Conservation (phyloP, 2,888 invertebrate species). For the Clunio marinus region DNA sequence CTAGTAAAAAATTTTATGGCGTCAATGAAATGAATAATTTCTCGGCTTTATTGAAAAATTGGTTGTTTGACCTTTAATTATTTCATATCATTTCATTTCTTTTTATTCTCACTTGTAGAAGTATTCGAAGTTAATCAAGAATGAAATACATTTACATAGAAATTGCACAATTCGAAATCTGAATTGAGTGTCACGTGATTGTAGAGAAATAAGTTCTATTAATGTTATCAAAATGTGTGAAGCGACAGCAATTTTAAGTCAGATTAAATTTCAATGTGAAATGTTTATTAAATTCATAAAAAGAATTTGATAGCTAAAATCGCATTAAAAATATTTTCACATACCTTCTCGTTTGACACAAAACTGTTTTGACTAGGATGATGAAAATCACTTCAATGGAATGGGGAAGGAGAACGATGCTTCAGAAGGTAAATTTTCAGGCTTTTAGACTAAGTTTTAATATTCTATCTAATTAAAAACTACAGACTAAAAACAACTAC, state of each 20-base stretch:
- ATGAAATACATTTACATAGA: no score
- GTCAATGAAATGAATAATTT: no score
- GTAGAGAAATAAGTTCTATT: no score
- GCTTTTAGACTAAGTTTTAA: slow-evolving; percentile 36
- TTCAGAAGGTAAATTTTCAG: slow-evolving; percentile 33
- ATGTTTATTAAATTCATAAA: slow-evolving; percentile 4
- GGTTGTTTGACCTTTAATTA: no score
- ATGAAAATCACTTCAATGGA: background rate
- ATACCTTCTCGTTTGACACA: background rate
- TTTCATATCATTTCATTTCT: no score
- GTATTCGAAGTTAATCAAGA: no score
- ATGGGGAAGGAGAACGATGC: background rate
- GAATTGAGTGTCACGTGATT: no score
- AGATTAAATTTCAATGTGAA: slow-evolving; percentile 6
- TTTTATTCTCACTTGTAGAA: no score
- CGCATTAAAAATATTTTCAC: background rate
- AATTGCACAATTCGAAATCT: no score
- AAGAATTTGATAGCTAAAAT: background rate
- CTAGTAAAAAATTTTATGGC: no score
- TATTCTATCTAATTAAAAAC: slow-evolving; percentile 25
- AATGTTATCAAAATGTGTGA: no score
- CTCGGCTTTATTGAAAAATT: no score
- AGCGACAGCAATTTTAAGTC: background rate
- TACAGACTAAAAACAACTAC: slow-evolving; percentile 36
- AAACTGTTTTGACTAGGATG: background rate